phyloP scores from a whole-genome alignment of 2,113 vertebrate species.

The Lasiurus cinereus region DNA sequence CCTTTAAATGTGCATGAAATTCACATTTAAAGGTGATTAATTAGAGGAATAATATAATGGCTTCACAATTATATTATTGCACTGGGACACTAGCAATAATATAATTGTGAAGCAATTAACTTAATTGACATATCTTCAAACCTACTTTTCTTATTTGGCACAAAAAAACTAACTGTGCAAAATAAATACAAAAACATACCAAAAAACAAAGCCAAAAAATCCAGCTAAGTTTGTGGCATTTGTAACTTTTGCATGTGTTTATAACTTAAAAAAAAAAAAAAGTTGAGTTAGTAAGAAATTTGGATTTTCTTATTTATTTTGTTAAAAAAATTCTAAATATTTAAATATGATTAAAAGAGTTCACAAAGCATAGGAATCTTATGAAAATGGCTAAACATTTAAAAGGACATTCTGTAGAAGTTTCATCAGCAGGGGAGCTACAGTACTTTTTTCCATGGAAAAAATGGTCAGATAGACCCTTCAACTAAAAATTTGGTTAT shows the following conservation, averaged over 20 bases:
- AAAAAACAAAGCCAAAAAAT: neutral
- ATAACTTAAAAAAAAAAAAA: neutral
- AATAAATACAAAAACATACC: neutral
- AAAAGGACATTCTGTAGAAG: neutral
- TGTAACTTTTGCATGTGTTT: neutral
- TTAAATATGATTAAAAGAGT: neutral
- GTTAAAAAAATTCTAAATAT: neutral
- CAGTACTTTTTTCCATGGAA: neutral
- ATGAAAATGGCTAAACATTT: neutral
- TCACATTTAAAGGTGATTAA: no score
- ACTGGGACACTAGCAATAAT: neutral
- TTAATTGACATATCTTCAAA: neutral
- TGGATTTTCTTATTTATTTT: constrained; percentile 11
- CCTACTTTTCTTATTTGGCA: constrained; percentile 7
- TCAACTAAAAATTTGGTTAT: neutral
- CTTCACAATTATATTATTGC: no score
- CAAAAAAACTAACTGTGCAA: neutral
- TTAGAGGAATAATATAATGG: no score
- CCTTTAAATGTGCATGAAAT: no score
- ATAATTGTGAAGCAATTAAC: constrained; percentile 23
- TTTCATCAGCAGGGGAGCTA: neutral
- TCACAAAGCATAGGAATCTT: neutral
- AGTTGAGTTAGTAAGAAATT: neutral
- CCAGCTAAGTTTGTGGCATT: neutral
- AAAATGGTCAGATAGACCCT: neutral